Evolutionary conservation across 2,113 vertebrate genomes (phyloP).

Genomic region (Spheniscus mendiculus): DNA sequence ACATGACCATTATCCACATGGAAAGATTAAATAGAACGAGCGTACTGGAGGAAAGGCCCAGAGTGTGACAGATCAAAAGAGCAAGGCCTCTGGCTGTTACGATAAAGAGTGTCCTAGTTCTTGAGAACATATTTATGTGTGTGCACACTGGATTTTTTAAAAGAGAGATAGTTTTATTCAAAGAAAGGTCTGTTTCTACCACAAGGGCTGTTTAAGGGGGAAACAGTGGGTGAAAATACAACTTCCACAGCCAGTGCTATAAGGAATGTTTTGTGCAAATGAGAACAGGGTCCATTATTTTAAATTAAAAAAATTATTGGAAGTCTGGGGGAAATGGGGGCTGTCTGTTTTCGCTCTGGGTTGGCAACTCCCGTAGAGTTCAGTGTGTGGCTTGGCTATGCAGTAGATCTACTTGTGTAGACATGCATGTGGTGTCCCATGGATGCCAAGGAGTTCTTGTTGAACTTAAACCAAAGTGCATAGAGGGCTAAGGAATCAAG

Average conservation of each 20-base stretch:
- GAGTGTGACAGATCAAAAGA: conserved; percentile 60
- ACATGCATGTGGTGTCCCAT: background rate
- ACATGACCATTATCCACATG: background rate
- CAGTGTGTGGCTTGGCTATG: background rate
- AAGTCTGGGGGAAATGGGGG: background rate
- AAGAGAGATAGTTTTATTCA: conserved; percentile 57
- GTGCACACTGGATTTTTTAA: background rate
- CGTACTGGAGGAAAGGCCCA: background rate
- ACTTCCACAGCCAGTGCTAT: background rate
- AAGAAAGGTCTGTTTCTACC: conserved; percentile 54
- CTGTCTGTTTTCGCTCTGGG: background rate
- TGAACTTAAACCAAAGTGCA: background rate
- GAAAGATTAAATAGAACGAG: background rate
- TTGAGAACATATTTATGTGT: conserved; percentile 51
- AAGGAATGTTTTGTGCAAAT: conserved; percentile 12
- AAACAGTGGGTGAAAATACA: conserved; percentile 20
- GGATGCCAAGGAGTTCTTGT: background rate
- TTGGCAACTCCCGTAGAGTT: background rate
- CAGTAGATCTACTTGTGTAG: background rate
- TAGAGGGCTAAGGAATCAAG: background rate
- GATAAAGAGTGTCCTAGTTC: conserved; percentile 45
- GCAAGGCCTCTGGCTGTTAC: conserved; percentile 52
- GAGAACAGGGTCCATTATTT: background rate
- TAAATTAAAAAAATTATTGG: background rate
- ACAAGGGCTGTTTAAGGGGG: background rate